Percentiles rank a stretch among this genome's conserved stretches.
Conservation (phyloP, 2,797 vertebrate species). For the Hippopotamyrus pictus region DNA sequence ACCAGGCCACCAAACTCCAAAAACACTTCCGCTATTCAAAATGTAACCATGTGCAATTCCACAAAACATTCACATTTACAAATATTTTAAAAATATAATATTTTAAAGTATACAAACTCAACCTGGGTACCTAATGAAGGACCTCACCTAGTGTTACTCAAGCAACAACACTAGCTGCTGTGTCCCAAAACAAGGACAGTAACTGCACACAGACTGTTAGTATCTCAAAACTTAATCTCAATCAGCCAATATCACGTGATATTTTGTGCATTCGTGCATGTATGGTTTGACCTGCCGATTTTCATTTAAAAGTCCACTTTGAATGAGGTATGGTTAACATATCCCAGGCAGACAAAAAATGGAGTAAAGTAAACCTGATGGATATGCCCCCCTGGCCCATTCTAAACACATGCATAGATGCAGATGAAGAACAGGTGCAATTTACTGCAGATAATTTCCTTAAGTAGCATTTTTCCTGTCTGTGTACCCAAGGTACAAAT, state of each 20-base stretch:
- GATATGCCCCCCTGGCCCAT: neutral
- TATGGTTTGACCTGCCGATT: neutral
- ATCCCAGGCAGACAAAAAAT: neutral
- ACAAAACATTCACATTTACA: neutral
- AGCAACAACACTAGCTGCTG: neutral
- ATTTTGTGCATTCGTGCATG: neutral
- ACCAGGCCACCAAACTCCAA: neutral
- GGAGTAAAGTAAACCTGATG: neutral
- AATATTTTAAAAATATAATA: neutral
- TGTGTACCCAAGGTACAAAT: neutral
- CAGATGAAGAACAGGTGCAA: neutral
- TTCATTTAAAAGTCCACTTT: neutral
- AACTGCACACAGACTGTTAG: neutral
- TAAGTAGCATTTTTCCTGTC: neutral
- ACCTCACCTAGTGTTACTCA: neutral
- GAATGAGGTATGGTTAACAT: neutral
- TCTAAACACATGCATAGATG: neutral
- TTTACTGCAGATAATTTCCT: neutral
- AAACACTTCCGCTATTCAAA: neutral
- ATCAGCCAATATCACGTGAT: neutral
- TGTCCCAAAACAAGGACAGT: neutral
- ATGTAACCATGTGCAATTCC: neutral
- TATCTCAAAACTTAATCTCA: neutral
- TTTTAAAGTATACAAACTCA: neutral
- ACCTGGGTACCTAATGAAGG: neutral